Conservation (phyloP, 2,888 invertebrate genomes). For the Hipparchia sbordonii region DNA sequence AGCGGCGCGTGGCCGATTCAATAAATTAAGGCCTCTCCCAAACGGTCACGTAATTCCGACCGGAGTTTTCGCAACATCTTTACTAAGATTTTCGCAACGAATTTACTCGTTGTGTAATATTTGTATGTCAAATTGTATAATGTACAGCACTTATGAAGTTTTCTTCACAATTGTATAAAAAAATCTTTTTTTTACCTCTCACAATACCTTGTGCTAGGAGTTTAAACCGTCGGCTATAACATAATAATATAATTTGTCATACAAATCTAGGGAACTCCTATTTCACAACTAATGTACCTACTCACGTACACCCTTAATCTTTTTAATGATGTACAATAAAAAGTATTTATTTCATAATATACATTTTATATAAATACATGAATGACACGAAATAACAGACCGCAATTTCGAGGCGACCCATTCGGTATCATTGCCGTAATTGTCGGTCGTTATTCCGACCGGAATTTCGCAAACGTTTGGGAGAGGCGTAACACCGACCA, state of each 20-base stretch:
- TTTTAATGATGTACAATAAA: no score
- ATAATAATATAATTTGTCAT: no score
- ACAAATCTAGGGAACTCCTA: no score
- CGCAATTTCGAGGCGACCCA: neutral
- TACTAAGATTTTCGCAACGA: neutral
- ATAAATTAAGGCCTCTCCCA: conserved; percentile 41
- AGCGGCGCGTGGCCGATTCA: conserved; percentile 39
- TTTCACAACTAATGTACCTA: no score
- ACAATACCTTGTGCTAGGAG: no score
- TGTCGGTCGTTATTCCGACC: neutral
- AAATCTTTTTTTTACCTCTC: no score
- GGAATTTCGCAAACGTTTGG: neutral
- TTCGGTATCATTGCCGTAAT: conserved; percentile 8
- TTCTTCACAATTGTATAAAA: no score
- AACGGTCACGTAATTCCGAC: neutral
- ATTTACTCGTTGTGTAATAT: neutral
- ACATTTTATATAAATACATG: neutral
- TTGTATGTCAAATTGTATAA: no score
- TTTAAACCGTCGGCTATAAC: no score
- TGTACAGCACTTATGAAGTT: no score
- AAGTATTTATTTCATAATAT: no score
- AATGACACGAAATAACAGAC: neutral
- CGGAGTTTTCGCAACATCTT: neutral
- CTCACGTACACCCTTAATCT: no score
- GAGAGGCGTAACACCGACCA: conserved; percentile 10